These are phyloP conservation scores for Sesamia inferens DNA, from an alignment of 2,888 invertebrate genomes.

Conservation along the genomic window DNA sequence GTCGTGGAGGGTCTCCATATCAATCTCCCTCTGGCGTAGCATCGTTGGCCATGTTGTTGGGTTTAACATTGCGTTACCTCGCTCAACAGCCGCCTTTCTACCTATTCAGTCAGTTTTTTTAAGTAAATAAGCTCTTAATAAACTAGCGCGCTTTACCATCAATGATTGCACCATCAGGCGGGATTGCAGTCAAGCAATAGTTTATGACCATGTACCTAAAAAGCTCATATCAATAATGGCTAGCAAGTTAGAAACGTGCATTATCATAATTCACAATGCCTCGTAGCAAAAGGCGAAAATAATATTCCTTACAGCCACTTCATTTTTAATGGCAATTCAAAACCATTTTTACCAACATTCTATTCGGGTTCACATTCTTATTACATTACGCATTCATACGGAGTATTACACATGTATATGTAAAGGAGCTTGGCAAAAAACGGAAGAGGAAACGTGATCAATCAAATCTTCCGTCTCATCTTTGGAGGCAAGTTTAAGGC, in stretches of 20 bases:
- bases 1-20: too few relatives aligned
- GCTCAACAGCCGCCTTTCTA: too few relatives aligned
- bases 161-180: too few relatives aligned
- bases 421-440: slow-evolving; percentile 18
- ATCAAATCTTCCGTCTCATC: slow-evolving; percentile 54
- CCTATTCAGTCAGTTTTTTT: too few relatives aligned
- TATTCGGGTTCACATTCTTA: slow-evolving; percentile 25
- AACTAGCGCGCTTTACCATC: too few relatives aligned
- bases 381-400: slow-evolving; percentile 47
- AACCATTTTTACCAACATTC: slow-evolving; percentile 30
- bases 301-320: not conserved
- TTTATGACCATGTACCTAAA: too few relatives aligned
- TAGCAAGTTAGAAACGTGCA: not conserved
- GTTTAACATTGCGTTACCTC: too few relatives aligned
- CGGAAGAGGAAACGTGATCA: slow-evolving; percentile 45
- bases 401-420: slow-evolving; percentile 27
- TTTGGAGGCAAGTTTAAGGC: slow-evolving; percentile 29
- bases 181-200: too few relatives aligned
- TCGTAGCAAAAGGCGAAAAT: not conserved
- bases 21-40: too few relatives aligned
- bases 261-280: not conserved
- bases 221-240: not conserved
- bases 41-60: too few relatives aligned
- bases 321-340: slow-evolving; percentile 21
- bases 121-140: too few relatives aligned